These are phyloP conservation scores for Lepilemur septentrionalis DNA, from an alignment of 2,797 vertebrate species.

Conservation along the genomic window DNA sequence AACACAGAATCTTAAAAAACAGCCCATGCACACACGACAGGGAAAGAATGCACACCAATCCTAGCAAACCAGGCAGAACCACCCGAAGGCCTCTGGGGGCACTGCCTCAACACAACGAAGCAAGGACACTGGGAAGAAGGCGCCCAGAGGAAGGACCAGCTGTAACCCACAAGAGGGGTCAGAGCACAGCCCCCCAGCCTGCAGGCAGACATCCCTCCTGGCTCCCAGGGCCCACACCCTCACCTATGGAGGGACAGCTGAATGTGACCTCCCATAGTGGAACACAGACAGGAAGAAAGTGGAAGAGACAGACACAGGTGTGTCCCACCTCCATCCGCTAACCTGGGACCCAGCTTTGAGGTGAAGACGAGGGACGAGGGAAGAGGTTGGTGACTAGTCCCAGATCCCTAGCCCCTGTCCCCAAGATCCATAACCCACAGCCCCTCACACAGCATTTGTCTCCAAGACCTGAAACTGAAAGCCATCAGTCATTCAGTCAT, in stretches of 20 bases:
- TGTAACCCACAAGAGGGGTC: accelerated
- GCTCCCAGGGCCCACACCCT: neutral
- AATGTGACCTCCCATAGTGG: too few relatives aligned
- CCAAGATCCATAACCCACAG: neutral
- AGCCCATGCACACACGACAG: accelerated
- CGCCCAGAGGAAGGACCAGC: neutral
- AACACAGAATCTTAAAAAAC: neutral
- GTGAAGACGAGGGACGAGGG: too few relatives aligned
- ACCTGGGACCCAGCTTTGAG: neutral
- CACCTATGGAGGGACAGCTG: neutral
- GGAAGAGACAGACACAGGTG: neutral
- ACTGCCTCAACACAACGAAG: too few relatives aligned
- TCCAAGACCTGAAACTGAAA: slow-evolving; percentile 32
- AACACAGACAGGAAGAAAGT: neutral
- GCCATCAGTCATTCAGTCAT: slow-evolving; percentile 54
- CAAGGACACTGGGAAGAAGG: neutral
- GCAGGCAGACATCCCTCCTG: neutral
- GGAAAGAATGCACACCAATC: neutral
- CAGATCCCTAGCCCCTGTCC: neutral
- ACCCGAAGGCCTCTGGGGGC: neutral
- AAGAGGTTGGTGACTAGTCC: neutral
- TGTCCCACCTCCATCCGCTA: neutral
- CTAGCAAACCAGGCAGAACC: accelerated
- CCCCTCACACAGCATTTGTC: neutral
- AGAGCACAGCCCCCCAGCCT: neutral